Evolutionary conservation across 2,113 vertebrate genomes (phyloP), one percentile per base, ranked within the genome.

Genomic region (Calidris pygmaea): DNA sequence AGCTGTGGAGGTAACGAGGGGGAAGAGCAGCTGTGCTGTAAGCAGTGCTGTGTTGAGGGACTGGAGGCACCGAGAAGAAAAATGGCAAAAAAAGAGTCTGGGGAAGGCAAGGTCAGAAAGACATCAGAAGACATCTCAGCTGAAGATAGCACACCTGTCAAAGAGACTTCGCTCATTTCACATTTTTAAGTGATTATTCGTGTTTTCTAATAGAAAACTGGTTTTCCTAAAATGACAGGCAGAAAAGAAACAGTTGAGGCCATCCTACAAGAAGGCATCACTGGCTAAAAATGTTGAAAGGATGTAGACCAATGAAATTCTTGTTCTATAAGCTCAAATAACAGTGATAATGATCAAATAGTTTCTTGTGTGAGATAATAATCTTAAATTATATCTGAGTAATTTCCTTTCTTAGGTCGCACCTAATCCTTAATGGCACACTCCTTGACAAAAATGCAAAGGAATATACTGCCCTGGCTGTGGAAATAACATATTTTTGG

Each of bases 1-100:
- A 70, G 3, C 7, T 30, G 15, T 1, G 4, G 32, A 41, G 30
- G 4, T 10, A 41, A n/a, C 0, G 6, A n/a, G 62, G 20, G 50
- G 39, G 47, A 75, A 55, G 52, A 56, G 32, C 7, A 71, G 47
- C 39, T 52, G 35, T 53, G 48, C 48, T 20, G 5, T 1, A 13
- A 76, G 35, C 29, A 11, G 35, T 19, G 52, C 48, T 68, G 52
- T 14, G 60, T 27, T 37, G 43, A 70, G 24, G 24, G 53, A 14
- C 58, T 41, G 43, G 50, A 59, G 34, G 39, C 2, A 1, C 24
- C 1, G 2, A 70, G 41, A 66, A 32, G 30, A 12, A 34, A 80
- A 68, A 41, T 47, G 23, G 43, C 39, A 37, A 72, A 63, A 63
- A 71, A 67, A 48, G 14, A 24, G 14, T 60, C 1, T 0, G n/a